These are phyloP conservation scores for Seira musarum DNA, from an alignment of 2,888 invertebrate genomes.

Conservation along the genomic window DNA sequence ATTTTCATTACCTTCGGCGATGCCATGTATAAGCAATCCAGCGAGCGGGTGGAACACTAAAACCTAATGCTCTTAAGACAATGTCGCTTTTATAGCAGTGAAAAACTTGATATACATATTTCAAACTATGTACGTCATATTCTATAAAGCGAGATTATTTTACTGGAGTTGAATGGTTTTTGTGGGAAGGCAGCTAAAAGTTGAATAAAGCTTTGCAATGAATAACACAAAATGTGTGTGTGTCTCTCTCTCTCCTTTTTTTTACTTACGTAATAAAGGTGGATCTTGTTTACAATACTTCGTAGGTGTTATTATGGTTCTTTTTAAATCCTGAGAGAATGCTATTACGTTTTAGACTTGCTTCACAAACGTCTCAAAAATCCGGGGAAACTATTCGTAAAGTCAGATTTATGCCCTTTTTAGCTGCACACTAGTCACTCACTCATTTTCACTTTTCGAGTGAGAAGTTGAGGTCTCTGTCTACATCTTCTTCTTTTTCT, in stretches of 20 bases:
- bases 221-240: slow-evolving; percentile 5
- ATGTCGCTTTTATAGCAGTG: neutral
- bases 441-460: slow-evolving; percentile 11
- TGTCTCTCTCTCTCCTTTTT: neutral
- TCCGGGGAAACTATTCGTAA: slow-evolving; percentile 15
- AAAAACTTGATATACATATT: neutral
- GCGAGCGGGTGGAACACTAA: neutral
- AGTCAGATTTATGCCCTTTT: slow-evolving; percentile 22
- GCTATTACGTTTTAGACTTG: slow-evolving; percentile 1
- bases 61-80: neutral
- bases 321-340: slow-evolving; percentile 12
- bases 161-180: slow-evolving; percentile 16
- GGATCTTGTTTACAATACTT: slow-evolving; percentile 22
- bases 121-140: slow-evolving; percentile 1
- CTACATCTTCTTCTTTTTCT: neutral
- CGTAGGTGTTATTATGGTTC: slow-evolving; percentile 15
- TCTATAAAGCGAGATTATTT: slow-evolving; percentile 7
- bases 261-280: slow-evolving; percentile 22
- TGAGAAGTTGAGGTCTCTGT: slow-evolving; percentile 12
- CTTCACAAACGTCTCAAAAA: neutral
- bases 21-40: slow-evolving; percentile 18
- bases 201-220: slow-evolving; percentile 1
- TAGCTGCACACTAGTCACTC: neutral
- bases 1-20: slow-evolving; percentile 54
- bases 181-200: slow-evolving; percentile 17